Conservation (phyloP, 2,888 invertebrate species). For the Lasioglossum leucozonium region DNA sequence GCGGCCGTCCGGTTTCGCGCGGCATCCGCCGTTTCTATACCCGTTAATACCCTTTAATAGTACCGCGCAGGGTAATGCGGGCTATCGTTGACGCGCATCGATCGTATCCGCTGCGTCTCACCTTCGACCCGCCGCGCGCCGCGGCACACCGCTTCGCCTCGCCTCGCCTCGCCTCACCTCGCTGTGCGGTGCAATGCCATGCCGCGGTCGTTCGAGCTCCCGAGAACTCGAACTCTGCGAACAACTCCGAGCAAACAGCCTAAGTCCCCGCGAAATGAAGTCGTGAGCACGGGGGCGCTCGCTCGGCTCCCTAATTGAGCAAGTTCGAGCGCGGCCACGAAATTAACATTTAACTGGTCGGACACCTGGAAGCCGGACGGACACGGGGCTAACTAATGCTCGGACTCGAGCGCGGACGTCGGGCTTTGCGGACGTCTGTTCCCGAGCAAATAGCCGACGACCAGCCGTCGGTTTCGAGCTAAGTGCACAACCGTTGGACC, state of each 20-base stretch:
- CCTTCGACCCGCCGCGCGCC: background rate
- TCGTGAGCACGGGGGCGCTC: conserved; percentile 24
- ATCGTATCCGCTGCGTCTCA: background rate
- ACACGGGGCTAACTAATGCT: conserved; percentile 77
- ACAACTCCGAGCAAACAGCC: background rate
- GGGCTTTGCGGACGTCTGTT: conserved; percentile 30
- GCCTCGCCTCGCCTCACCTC: background rate
- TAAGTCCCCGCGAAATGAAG: conserved; percentile 18
- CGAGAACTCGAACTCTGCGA: conserved; percentile 4
- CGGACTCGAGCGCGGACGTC: conserved; percentile 51
- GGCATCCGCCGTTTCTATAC: background rate
- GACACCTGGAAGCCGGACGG: conserved; percentile 74
- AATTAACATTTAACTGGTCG: conserved; percentile 81
- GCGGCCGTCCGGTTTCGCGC: background rate
- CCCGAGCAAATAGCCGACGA: conserved; percentile 12
- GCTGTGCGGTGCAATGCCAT: background rate
- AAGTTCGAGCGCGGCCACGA: conserved; percentile 74
- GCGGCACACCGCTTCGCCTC: background rate
- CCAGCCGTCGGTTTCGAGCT: conserved; percentile 15
- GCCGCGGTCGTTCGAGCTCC: background rate
- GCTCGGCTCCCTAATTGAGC: conserved; percentile 81
- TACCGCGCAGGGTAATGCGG: background rate
- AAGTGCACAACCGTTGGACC: conserved; percentile 13
- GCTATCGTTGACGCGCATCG: conserved; percentile 10
- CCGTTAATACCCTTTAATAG: conserved; percentile 9